These are phyloP conservation scores for Odontothrips loti DNA, from an alignment of 2,888 invertebrate genomes.

Conservation along the genomic window DNA sequence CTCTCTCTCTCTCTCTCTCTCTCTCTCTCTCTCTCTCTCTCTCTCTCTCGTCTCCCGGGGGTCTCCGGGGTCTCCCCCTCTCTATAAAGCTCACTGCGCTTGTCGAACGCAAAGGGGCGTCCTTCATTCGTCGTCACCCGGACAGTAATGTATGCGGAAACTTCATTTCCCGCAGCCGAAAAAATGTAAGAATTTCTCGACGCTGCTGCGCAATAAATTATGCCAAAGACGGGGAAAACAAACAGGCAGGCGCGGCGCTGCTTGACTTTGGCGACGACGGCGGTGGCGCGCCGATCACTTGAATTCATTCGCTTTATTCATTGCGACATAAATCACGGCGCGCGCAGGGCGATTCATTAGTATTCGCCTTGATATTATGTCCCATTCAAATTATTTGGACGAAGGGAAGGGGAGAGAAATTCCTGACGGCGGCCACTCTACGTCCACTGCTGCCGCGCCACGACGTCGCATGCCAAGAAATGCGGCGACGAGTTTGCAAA, in stretches of 20 bases:
- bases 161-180: not conserved
- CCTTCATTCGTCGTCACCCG: no score
- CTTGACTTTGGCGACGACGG: not conserved
- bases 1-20: no score
- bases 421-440: not conserved
- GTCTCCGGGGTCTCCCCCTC: no score
- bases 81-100: no score
- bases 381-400: slow-evolving; percentile 23
- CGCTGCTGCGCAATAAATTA: slow-evolving; percentile 11
- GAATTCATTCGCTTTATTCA: slow-evolving; percentile 15
- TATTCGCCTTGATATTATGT: slow-evolving; percentile 17
- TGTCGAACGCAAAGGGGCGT: no score
- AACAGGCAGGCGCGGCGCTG: not conserved
- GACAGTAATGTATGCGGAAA: slow-evolving; percentile 12
- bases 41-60: no score
- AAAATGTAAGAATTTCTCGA: slow-evolving; percentile 1
- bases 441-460: no score
- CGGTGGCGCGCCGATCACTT: slow-evolving; percentile 2
- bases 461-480: not conserved
- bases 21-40: no score
- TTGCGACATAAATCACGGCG: slow-evolving; percentile 14
- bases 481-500: not conserved
- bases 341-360: not conserved
- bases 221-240: slow-evolving; percentile 18
- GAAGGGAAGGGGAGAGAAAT: not conserved